Evolutionary conservation across 2,888 invertebrate genomes (phyloP).

Genomic region (Andrena dorsata): DNA sequence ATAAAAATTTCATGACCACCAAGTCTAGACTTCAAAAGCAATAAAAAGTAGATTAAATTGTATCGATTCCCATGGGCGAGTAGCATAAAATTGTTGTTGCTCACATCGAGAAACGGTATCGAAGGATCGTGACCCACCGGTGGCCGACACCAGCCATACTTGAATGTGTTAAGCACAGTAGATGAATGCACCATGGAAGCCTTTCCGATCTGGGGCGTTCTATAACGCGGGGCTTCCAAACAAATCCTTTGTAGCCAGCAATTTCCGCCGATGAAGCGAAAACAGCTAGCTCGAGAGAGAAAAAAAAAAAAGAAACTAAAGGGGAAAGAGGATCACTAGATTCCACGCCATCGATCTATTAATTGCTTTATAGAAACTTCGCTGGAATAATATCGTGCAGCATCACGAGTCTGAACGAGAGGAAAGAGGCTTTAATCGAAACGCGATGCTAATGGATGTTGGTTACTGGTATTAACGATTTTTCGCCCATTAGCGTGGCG

Average conservation of each 20-base stretch:
- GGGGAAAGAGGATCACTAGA: conserved; percentile 52
- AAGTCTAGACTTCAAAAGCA: neutral
- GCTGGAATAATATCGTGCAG: conserved; percentile 6
- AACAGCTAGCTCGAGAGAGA: conserved; percentile 43
- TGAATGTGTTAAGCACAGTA: conserved; percentile 57
- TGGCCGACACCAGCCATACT: conserved; percentile 33
- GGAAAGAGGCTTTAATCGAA: neutral
- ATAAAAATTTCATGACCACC: no score
- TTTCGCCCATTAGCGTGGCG: neutral
- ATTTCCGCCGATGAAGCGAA: conserved; percentile 69
- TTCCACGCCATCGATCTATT: conserved; percentile 44
- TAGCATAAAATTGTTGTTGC: neutral
- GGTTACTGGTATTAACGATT: neutral
- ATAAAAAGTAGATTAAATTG: neutral
- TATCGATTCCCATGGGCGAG: no score
- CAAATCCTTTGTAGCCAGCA: conserved; percentile 69
- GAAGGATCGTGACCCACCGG: conserved; percentile 20
- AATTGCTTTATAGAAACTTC: conserved; percentile 40
- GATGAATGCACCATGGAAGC: conserved; percentile 76
- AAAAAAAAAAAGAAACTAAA: conserved; percentile 16
- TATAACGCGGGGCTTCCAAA: conserved; percentile 77
- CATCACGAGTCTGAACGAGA: neutral
- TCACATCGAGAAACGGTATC: neutral
- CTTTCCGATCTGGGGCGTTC: conserved; percentile 68
- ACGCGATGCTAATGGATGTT: neutral